These are phyloP conservation scores for Leptura quadrifasciata DNA, from an alignment of 2,888 invertebrate species.

Conservation along the genomic window DNA sequence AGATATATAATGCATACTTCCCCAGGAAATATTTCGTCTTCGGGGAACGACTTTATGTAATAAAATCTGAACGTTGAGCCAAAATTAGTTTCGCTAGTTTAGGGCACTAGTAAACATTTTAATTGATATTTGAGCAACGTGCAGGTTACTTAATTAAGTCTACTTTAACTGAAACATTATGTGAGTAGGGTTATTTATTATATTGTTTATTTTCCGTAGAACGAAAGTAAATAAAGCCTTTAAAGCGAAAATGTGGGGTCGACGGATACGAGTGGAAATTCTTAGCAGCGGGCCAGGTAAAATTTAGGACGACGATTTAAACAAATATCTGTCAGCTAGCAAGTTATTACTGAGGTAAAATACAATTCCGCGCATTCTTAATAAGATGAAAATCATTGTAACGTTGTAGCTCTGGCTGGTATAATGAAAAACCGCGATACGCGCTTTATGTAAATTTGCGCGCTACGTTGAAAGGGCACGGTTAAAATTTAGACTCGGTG, in stretches of 20 bases:
- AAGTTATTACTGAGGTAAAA: slow-evolving; percentile 65
- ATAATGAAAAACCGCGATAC: slow-evolving; percentile 68
- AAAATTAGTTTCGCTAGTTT: neutral
- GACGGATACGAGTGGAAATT: slow-evolving; percentile 33
- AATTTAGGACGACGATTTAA: slow-evolving; percentile 63
- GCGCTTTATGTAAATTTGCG: slow-evolving; percentile 66
- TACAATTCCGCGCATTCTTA: slow-evolving; percentile 69
- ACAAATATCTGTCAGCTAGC: slow-evolving; percentile 67
- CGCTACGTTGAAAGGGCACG: slow-evolving; percentile 30
- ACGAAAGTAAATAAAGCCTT: slow-evolving; percentile 39
- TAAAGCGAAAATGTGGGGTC: slow-evolving; percentile 33
- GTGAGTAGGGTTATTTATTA: slow-evolving; percentile 35
- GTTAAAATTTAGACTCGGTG: slow-evolving; percentile 24
- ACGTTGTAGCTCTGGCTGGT: slow-evolving; percentile 51
- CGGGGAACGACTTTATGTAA: too few relatives aligned
- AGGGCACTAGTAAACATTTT: neutral
- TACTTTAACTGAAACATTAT: slow-evolving; percentile 1
- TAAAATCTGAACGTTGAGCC: neutral
- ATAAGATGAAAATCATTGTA: slow-evolving; percentile 69
- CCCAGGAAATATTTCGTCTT: too few relatives aligned
- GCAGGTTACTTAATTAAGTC: slow-evolving; percentile 19
- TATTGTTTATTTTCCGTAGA: slow-evolving; percentile 35
- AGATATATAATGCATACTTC: too few relatives aligned
- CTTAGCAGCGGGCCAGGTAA: slow-evolving; percentile 51
- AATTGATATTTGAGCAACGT: neutral